A percentile compares a stretch with the other conserved stretches of the same genome.
Evolutionary conservation across 2,797 vertebrate species (phyloP).

Genomic region (Otolemur crassicaudatus): DNA sequence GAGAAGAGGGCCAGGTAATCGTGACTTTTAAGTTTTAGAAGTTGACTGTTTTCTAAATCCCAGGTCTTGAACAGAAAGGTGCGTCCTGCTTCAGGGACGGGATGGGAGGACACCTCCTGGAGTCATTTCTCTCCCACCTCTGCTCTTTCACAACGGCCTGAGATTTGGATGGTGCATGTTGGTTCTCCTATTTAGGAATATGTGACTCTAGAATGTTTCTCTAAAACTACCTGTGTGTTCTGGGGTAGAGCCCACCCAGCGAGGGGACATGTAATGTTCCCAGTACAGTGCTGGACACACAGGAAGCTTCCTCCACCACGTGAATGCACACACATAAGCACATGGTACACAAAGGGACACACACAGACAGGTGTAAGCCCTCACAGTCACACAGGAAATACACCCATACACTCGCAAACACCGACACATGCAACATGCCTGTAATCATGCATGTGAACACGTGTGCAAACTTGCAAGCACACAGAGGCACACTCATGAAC

Average conservation of each 20-base stretch:
- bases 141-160: no score
- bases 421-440: background rate
- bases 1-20: accelerated
- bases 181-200: background rate
- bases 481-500: background rate
- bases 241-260: background rate
- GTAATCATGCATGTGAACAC: background rate
- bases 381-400: background rate
- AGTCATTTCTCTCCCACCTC: accelerated
- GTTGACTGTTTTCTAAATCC: no score
- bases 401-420: background rate
- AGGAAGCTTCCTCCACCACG: accelerated
- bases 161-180: accelerated
- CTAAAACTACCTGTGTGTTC: background rate
- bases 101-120: accelerated
- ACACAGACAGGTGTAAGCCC: background rate
- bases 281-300: background rate
- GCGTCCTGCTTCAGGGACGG: accelerated
- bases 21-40: no score
- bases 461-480: background rate
- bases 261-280: accelerated
- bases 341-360: background rate
- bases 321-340: background rate
- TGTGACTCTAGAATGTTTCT: background rate
- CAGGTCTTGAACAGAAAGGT: accelerated